Base-by-base conservation (phyloP, 2,113 vertebrate genomes). In the Urocynchramus pylzowi region DNA sequence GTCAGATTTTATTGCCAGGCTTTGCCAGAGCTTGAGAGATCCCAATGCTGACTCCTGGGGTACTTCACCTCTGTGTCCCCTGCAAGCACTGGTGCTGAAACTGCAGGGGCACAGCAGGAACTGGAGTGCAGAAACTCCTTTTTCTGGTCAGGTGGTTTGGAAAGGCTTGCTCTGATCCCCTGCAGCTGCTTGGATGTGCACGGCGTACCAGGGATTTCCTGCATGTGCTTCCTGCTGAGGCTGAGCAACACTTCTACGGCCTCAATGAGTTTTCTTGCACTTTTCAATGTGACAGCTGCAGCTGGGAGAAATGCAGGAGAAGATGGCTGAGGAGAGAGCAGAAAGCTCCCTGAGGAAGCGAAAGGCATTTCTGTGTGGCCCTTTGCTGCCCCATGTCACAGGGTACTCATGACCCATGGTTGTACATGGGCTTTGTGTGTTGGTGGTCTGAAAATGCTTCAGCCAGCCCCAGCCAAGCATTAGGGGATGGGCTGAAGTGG, bases 181-280 rank as follows among this genome's bases (percentile, higher is more conserved):
- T 54, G 53, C 52, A 30, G 5, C 57, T 0, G 2, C 39, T 9
- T 9, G 3, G 57, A 24, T 45, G 45, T 0, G 0, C 33, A 1
- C 14, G 45, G 23, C 30, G 63, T 78, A 70, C 83, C 24, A 9
- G 52, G 50, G 52, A 10, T 79, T 71, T 67, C 91, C 61, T 70
- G 28, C 16, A 2, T 0, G 1, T 31, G 45, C 27, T 61, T 75
- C 56, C 42, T 54, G 27, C 47, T 61, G 54, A 53, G 53, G 39
- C 45, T 31, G 52, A 65, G 82, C 69, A 56, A 12, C 54, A 1
- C 26, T 84, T 59, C 4, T 6, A 30, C 59, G 65, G 70, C 60
- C 7, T 11, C 74, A 27, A 0, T 68, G 64, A 30, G n/a, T 33
- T 65, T 61, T 7, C 17, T 6, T 24, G 33, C 22, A 12, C 31